Evolutionary conservation across 2,888 invertebrate species (phyloP).

Genomic region (Euclidia mi): DNA sequence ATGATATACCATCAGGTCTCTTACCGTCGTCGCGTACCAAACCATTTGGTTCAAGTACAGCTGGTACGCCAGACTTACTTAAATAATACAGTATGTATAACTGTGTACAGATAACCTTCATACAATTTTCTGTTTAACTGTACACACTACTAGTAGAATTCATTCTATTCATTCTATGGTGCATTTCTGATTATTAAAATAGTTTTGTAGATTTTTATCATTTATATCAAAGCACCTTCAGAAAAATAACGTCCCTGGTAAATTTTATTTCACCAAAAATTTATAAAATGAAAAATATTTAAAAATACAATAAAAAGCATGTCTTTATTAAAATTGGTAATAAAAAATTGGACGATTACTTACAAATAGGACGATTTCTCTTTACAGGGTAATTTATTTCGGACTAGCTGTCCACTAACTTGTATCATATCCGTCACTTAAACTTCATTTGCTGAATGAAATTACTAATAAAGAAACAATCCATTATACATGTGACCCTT

Average conservation of each 20-base stretch:
- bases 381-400: constrained; percentile 18
- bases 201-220: constrained; percentile 33
- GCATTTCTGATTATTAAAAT: constrained; percentile 63
- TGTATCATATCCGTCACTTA: no score
- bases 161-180: constrained; percentile 70
- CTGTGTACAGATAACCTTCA: constrained; percentile 15
- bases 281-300: constrained; percentile 6
- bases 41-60: no score
- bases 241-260: constrained; percentile 47
- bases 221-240: constrained; percentile 51
- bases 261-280: constrained; percentile 16
- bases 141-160: constrained; percentile 46
- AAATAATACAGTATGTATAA: constrained; percentile 4
- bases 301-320: constrained; percentile 34
- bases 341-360: constrained; percentile 36
- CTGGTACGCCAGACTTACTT: no score
- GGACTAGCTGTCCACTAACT: constrained; percentile 26
- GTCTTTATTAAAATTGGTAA: constrained; percentile 51
- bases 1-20: no score
- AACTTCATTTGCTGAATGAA: no score
- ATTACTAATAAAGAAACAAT: no score
- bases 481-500: no score
- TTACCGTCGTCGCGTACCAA: no score
- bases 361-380: constrained; percentile 36
- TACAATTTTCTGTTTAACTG: constrained; percentile 8